phyloP scores from a whole-genome alignment of 2,888 invertebrate genomes.

The Mayetiola destructor region DNA sequence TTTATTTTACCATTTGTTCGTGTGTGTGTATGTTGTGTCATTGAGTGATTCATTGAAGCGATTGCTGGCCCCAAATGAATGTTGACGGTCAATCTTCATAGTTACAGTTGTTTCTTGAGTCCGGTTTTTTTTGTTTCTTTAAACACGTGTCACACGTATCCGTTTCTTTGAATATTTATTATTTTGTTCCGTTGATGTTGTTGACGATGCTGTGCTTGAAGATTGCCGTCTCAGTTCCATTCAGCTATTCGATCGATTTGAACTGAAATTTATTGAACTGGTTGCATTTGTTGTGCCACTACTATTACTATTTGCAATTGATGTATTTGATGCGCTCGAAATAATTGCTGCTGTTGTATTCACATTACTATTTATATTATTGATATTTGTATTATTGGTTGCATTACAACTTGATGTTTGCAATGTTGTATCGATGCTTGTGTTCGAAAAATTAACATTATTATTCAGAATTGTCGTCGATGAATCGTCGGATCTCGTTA shows the following conservation, averaged over 20 bases:
- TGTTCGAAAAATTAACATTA: not conserved
- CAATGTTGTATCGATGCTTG: not conserved
- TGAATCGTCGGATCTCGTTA: no score
- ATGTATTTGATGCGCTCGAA: not conserved
- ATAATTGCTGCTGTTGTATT: not conserved
- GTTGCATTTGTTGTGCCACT: not conserved
- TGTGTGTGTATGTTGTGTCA: no score
- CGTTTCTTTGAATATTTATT: constrained; percentile 7
- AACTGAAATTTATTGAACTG: constrained; percentile 27
- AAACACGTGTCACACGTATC: not conserved
- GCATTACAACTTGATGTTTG: not conserved
- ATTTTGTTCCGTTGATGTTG: constrained; percentile 17
- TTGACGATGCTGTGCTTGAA: constrained; percentile 19
- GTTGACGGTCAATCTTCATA: no score
- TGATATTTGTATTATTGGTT: not conserved
- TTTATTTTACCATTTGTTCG: no score
- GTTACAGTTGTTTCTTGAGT: no score
- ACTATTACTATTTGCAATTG: not conserved
- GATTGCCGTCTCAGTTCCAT: constrained; percentile 32
- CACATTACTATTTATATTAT: not conserved
- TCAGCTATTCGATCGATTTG: constrained; percentile 36
- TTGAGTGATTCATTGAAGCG: no score
- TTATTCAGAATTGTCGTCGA: not conserved
- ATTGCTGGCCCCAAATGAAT: no score
- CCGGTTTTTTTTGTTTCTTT: not conserved